Evolutionary conservation across 2,113 vertebrate genomes (phyloP), one percentile per base, ranked within the genome.

Genomic region (Larimichthys crocea): DNA sequence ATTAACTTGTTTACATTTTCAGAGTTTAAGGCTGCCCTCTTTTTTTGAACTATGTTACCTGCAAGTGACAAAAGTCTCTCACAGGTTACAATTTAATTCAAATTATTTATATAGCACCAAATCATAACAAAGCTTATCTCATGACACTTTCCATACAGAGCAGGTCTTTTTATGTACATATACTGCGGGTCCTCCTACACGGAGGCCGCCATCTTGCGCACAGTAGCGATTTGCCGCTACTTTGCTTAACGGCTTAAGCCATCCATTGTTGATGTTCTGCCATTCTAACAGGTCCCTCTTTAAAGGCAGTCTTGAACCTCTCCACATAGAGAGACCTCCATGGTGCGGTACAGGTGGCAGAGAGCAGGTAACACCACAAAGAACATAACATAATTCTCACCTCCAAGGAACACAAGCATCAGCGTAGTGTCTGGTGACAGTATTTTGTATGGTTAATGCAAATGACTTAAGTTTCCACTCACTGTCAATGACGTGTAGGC

Each of bases 251-350:
- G 22, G 22, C 20, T 14, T 42, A 59, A 64, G 67, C 67, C 31
- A 71, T 72, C 16, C 67, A 72, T 71, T 40, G n/a, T 57, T 65
- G 4, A 24, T 24, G 24, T 31, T 35, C 49, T 50, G 20, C 2
- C 14, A 40, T n/a, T 44, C 4, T 3, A 59, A 10, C 55, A 63
- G 42, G 42, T 64, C 68, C 62, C 29, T 72, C 16, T 14, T 14
- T 26, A 35, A 63, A 71, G 26, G 48, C n/a, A 20, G 48, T 56
- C 57, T 70, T 64, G 19, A 71, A 80, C 10, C 9, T 80, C 31
- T 29, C 22, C 10, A 72, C 5, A 17, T 29, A 63, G 56, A 14
- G n/a, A 40, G 10, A 69, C 16, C 2, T 31, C 26, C 26, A 60
- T 60, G 7, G 26, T 53, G 50, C 9, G 9, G 20, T 53, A n/a